Evolutionary conservation across 2,888 invertebrate genomes (phyloP).

Genomic region (Orthosia incerta): DNA sequence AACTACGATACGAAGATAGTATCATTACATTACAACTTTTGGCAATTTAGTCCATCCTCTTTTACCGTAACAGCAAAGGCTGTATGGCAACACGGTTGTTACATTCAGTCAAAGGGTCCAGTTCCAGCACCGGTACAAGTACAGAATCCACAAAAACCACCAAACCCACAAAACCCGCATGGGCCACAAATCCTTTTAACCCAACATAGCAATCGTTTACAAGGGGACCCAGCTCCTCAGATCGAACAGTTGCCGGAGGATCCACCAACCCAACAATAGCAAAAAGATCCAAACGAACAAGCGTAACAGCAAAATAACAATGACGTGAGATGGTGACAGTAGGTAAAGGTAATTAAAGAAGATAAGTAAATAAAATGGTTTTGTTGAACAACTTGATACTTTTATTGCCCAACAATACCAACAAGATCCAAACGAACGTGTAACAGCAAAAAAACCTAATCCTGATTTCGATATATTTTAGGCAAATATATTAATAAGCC

Average conservation of each 20-base stretch:
- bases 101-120: no score
- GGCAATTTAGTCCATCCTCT: constrained; percentile 55
- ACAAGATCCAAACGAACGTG: no score
- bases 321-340: not conserved
- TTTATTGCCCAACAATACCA: constrained; percentile 23
- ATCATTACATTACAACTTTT: constrained; percentile 51
- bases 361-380: constrained; percentile 5
- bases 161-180: not conserved
- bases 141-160: not conserved
- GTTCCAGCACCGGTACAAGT: not conserved
- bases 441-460: no score
- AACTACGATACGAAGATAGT: constrained; percentile 34
- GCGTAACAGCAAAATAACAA: not conserved
- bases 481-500: not conserved
- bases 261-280: rapidly evolving
- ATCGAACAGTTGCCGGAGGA: not conserved
- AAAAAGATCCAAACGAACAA: not conserved
- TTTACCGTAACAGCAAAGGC: constrained; percentile 59
- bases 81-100: constrained; percentile 3
- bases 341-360: not conserved
- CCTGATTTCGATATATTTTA: not conserved
- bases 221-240: not conserved
- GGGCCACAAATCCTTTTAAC: no score
- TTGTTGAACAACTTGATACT: not conserved
- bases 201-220: not conserved